These are phyloP conservation scores for Aricia agestis DNA, from an alignment of 1,140 invertebrate species.

Conservation along the genomic window DNA sequence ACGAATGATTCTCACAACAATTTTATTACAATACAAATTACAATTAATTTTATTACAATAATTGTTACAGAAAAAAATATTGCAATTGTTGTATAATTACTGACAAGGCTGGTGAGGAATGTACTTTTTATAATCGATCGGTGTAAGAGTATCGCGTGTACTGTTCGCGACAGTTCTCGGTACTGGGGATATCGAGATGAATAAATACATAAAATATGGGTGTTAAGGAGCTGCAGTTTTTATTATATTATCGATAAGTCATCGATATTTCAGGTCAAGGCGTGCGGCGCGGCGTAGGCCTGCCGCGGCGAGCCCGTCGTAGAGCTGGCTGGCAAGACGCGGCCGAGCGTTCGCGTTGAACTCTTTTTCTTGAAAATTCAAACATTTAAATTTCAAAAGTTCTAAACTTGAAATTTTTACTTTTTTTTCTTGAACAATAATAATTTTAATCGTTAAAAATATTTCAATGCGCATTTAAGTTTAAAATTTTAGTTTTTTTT, in stretches of 20 bases:
- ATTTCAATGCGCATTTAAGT: too few species aligned
- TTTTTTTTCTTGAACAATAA: too few species aligned
- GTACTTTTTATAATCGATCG: conserved; percentile 7
- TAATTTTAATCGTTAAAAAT: too few species aligned
- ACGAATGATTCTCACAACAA: neutral
- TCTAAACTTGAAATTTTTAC: too few species aligned
- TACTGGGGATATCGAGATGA: conserved; percentile 4
- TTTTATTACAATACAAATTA: conserved; percentile 1
- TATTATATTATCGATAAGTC: conserved; percentile 2
- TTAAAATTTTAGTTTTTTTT: too few species aligned
- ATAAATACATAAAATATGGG: conserved; percentile 12
- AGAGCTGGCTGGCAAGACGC: neutral
- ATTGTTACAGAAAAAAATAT: neutral
- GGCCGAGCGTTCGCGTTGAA: conserved; percentile 11
- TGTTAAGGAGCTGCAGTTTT: neutral
- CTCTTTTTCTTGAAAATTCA: conserved; percentile 11
- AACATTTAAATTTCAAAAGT: neutral
- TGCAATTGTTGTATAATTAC: neutral
- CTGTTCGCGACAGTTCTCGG: neutral
- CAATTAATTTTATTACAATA: neutral
- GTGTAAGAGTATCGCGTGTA: conserved; percentile 7
- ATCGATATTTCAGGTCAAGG: conserved; percentile 12
- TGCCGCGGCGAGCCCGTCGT: neutral
- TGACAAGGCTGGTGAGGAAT: conserved; percentile 9
- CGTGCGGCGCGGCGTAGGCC: conserved; percentile 1